Percentiles rank a stretch among this genome's conserved stretches.
Evolutionary conservation across 2,797 vertebrate species (phyloP).

Genomic region (Phrynocephalus vlangalii): DNA sequence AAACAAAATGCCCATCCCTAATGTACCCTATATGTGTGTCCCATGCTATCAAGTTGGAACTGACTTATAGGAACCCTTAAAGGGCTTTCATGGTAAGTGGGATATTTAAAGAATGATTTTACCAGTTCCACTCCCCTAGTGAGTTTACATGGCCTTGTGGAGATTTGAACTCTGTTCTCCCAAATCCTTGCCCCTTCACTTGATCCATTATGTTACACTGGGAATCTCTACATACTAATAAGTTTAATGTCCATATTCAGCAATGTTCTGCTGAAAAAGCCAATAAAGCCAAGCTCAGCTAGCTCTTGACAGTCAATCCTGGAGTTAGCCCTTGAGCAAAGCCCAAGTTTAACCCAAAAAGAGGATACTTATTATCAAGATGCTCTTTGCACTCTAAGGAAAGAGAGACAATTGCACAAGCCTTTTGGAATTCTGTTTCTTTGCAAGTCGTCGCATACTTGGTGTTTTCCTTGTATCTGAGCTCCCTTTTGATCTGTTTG

Average conservation of each 20-base stretch:
- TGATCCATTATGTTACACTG: too few species aligned
- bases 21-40: too few species aligned
- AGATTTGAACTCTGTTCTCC: too few species aligned
- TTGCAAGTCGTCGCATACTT: background rate
- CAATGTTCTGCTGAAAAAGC: background rate
- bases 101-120: too few species aligned
- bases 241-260: background rate
- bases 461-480: background rate
- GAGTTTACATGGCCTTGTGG: too few species aligned
- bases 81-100: too few species aligned
- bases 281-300: background rate
- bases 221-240: too few species aligned
- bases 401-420: background rate
- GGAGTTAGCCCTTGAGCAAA: background rate
- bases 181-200: too few species aligned
- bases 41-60: too few species aligned
- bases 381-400: slow-evolving; percentile 3
- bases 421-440: slow-evolving; percentile 13
- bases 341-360: background rate
- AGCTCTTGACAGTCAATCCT: background rate
- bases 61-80: too few species aligned
- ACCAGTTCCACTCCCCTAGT: too few species aligned
- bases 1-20: too few species aligned
- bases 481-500: slow-evolving; percentile 24
- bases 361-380: background rate